These are phyloP conservation scores for Latrodectus hesperus DNA, from an alignment of 2,888 invertebrate species.

Conservation along the genomic window DNA sequence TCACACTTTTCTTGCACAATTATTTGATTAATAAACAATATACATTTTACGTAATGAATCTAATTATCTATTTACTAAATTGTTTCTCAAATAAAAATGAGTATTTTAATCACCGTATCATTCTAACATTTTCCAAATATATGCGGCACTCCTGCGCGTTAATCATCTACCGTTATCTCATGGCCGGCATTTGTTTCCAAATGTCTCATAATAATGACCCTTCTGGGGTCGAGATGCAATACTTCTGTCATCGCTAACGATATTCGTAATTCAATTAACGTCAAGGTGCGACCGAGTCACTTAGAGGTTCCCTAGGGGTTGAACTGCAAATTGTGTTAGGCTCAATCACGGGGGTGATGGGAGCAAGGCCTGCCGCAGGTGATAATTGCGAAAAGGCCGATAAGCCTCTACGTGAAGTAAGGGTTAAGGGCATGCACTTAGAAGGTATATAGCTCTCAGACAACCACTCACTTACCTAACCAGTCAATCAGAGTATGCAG, in stretches of 20 bases:
- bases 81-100: no score
- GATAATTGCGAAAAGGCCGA: not conserved
- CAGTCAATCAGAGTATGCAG: not conserved
- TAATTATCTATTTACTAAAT: no score
- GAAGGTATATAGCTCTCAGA: not conserved
- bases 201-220: not conserved
- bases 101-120: no score
- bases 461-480: not conserved
- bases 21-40: no score
- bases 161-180: constrained; percentile 1
- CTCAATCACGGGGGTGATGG: not conserved
- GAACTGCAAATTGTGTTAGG: not conserved
- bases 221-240: not conserved
- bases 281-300: constrained; percentile 2
- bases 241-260: constrained; percentile 2
- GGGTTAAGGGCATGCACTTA: not conserved
- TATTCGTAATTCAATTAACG: not conserved
- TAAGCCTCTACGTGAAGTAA: not conserved
- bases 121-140: not conserved
- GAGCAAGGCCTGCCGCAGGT: constrained; percentile 5
- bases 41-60: no score
- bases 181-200: not conserved
- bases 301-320: constrained; percentile 2
- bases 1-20: no score
- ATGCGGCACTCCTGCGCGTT: not conserved